Percentiles rank a stretch among this genome's conserved stretches.
Conservation (phyloP, 2,797 vertebrate species). For the Setipinna tenuifilis region DNA sequence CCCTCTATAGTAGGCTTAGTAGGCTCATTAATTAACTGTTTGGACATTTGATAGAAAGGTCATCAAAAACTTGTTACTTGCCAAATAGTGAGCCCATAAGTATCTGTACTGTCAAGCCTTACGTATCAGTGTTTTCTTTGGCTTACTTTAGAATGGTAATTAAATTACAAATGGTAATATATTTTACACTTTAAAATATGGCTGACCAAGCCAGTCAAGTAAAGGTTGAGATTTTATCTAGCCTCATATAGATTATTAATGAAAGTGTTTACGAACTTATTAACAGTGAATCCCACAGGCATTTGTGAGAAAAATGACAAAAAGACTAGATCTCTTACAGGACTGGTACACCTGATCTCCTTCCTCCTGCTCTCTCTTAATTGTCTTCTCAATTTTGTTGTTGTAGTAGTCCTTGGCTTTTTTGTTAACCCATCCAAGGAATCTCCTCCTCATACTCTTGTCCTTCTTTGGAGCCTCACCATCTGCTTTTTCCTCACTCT, state of each 20-base stretch:
- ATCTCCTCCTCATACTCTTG: background rate
- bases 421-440: background rate
- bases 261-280: no score
- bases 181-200: no score
- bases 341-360: background rate
- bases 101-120: no score
- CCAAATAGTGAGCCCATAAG: no score
- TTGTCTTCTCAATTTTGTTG: background rate
- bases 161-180: no score
- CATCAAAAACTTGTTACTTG: background rate
- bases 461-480: background rate
- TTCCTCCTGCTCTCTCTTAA: background rate
- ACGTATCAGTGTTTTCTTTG: no score
- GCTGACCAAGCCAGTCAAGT: no score
- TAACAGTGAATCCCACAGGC: background rate
- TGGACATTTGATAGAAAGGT: background rate
- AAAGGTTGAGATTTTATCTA: no score
- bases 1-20: no score
- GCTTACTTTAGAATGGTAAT: no score
- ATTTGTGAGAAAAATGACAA: background rate
- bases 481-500: no score
- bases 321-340: background rate
- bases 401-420: background rate
- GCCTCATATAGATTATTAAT: no score
- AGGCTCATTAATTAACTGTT: background rate